phyloP scores from a whole-genome alignment of 1,140 invertebrate species.

The Drosophila oshimai region DNA sequence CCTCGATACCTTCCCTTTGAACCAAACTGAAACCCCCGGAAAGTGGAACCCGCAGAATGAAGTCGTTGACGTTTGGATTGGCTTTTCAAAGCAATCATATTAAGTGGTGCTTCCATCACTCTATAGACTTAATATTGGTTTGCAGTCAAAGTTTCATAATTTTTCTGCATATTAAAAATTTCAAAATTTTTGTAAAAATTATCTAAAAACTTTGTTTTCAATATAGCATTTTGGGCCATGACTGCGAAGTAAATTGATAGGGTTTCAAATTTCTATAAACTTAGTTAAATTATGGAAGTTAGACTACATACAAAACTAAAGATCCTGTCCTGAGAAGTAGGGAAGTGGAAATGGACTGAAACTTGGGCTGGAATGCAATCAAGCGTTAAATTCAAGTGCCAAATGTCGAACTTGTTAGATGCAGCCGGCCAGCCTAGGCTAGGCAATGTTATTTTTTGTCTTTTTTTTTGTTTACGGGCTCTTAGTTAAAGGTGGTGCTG shows the following conservation, averaged over 20 bases:
- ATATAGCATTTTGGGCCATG: too few species aligned
- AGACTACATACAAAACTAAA: background rate
- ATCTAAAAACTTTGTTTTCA: too few species aligned
- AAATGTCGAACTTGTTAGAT: constrained; percentile 75
- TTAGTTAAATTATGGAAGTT: constrained; percentile 9
- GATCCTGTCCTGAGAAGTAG: constrained; percentile 1
- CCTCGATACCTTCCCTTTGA: background rate
- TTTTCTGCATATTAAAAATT: too few species aligned
- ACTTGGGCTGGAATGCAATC: constrained; percentile 57
- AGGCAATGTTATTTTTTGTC: constrained; percentile 12
- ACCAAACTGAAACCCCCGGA: background rate
- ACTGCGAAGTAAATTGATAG: too few species aligned
- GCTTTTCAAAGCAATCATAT: constrained; percentile 54
- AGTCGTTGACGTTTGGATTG: constrained; percentile 75
- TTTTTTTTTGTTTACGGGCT: constrained; percentile 57
- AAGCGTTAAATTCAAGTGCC: constrained; percentile 80
- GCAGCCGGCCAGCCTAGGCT: constrained; percentile 51
- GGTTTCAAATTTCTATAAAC: too few species aligned
- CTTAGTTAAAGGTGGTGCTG: constrained; percentile 22
- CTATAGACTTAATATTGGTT: background rate
- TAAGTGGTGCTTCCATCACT: constrained; percentile 9
- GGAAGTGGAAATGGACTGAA: background rate
- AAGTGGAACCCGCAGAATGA: constrained; percentile 63
- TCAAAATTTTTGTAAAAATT: too few species aligned
- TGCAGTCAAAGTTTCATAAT: background rate